A percentile compares a stretch with the other conserved stretches of the same genome.
phyloP scores from a whole-genome alignment of 2,113 vertebrate species.

The Gallinago jamesoni region DNA sequence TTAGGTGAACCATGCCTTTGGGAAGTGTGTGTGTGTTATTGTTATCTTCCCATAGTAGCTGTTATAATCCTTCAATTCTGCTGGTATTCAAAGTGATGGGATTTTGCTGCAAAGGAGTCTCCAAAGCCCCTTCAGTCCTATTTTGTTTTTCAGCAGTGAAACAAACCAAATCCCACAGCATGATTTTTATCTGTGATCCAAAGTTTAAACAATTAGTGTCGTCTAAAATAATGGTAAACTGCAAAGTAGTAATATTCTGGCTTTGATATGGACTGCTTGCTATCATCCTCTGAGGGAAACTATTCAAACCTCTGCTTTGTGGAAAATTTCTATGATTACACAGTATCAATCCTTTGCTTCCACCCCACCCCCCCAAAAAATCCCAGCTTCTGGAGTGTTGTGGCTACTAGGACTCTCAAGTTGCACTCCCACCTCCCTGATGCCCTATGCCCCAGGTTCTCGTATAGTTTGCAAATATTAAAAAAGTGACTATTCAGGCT shows the following conservation, averaged over 20 bases:
- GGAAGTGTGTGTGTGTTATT: neutral
- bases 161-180: neutral
- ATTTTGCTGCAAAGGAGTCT: neutral
- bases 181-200: neutral
- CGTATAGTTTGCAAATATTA: neutral
- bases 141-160: neutral
- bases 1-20: neutral
- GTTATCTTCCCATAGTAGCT: neutral
- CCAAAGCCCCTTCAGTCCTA: neutral
- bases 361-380: neutral
- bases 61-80: neutral
- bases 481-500: neutral
- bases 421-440: neutral
- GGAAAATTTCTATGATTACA: neutral
- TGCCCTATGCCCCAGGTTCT: rapidly evolving
- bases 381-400: neutral
- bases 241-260: neutral
- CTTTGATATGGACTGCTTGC: neutral
- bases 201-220: neutral
- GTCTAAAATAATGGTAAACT: neutral
- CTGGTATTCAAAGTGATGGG: neutral
- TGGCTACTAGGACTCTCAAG: neutral
- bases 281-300: neutral
- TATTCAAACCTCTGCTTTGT: neutral
- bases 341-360: neutral